Conservation (phyloP, 2,888 invertebrate genomes). For the Osmoderma eremita region DNA sequence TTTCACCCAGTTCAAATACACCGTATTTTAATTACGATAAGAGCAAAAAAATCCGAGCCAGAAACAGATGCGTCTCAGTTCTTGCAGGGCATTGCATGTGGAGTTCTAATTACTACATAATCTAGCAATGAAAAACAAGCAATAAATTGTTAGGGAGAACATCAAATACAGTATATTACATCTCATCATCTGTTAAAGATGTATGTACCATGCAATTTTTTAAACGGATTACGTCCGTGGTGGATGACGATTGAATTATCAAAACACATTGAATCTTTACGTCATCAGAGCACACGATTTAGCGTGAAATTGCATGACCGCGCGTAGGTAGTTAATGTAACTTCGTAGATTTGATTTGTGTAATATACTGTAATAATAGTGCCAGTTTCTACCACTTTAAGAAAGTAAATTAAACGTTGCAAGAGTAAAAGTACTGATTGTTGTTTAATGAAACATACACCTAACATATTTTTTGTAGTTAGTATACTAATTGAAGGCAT, state of each 20-base stretch:
- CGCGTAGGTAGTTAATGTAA: background rate
- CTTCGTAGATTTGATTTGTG: background rate
- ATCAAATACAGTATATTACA: too few relatives aligned
- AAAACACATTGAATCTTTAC: constrained; percentile 4
- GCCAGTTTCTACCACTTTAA: too few relatives aligned
- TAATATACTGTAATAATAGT: background rate
- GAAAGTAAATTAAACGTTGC: too few relatives aligned
- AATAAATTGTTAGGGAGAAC: background rate
- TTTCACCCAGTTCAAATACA: background rate
- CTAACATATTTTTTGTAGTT: too few relatives aligned
- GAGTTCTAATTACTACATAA: constrained; percentile 12
- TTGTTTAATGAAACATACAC: too few relatives aligned
- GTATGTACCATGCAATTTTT: constrained; percentile 8
- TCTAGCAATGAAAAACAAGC: constrained; percentile 1
- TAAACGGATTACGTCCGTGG: constrained; percentile 1
- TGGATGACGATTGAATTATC: constrained; percentile 1
- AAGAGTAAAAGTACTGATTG: too few relatives aligned
- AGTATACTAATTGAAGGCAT: background rate
- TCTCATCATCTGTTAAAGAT: constrained; percentile 2
- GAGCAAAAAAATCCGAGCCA: constrained; percentile 1
- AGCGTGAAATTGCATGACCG: background rate
- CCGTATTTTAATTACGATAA: constrained; percentile 19
- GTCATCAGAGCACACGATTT: background rate
- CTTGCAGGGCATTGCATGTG: constrained; percentile 5
- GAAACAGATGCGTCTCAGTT: constrained; percentile 2